phyloP scores from a whole-genome alignment of 1,140 invertebrate genomes.

The Trigoniulus corallinus region DNA sequence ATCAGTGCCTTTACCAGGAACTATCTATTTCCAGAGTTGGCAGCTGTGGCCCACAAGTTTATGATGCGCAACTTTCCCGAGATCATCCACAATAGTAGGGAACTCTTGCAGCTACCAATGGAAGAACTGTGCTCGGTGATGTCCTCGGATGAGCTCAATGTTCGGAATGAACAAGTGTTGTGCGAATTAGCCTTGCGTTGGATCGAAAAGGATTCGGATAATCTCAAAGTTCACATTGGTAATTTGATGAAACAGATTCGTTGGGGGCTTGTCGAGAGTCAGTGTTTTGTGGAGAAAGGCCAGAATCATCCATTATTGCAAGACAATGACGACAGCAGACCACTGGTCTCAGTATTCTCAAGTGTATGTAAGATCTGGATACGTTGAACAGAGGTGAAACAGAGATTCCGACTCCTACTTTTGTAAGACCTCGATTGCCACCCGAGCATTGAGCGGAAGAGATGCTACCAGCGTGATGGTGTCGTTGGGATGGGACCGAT shows the following conservation, averaged over 20 bases:
- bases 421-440: conserved; percentile 46
- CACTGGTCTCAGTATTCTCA: conserved; percentile 52
- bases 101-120: conserved; percentile 48
- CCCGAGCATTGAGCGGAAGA: conserved; percentile 56
- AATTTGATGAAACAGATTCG: conserved; percentile 60
- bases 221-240: conserved; percentile 43
- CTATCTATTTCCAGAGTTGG: conserved; percentile 51
- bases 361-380: conserved; percentile 48
- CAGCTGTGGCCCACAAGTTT: conserved; percentile 45
- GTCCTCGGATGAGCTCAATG: conserved; percentile 45
- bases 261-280: conserved; percentile 64
- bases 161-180: conserved; percentile 43
- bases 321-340: conserved; percentile 39
- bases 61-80: conserved; percentile 48
- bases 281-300: conserved; percentile 52
- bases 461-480: conserved; percentile 53
- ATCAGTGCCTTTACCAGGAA: too few species aligned
- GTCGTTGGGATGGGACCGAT: conserved; percentile 56
- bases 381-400: conserved; percentile 42
- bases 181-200: conserved; percentile 45
- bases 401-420: conserved; percentile 40
- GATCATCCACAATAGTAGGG: conserved; percentile 42
- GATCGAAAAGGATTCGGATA: conserved; percentile 43
- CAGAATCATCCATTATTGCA: conserved; percentile 45
- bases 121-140: conserved; percentile 51